These are phyloP conservation scores for Stigmatopora nigra DNA, from an alignment of 2,113 vertebrate genomes.

Conservation along the genomic window DNA sequence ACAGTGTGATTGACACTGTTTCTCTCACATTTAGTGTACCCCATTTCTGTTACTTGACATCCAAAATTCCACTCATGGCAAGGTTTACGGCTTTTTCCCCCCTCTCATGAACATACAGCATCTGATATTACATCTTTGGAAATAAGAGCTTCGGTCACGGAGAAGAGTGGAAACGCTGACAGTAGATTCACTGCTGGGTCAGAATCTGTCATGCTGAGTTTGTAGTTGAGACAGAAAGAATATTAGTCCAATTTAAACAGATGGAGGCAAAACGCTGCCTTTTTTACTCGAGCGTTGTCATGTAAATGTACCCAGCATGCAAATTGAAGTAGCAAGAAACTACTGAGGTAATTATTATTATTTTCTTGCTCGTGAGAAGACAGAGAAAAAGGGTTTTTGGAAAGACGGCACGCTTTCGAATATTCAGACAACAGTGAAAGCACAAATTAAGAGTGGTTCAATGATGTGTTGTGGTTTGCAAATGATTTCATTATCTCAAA, in stretches of 20 bases:
- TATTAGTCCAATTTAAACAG: background rate
- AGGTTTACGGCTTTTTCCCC: slow-evolving; percentile 20
- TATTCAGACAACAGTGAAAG: background rate
- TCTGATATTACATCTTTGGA: slow-evolving; percentile 48
- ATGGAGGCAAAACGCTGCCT: background rate
- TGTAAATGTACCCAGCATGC: background rate
- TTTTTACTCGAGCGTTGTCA: background rate
- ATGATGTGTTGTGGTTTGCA: background rate
- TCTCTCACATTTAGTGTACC: slow-evolving; percentile 27
- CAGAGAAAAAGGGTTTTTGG: background rate
- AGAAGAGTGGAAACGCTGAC: slow-evolving; percentile 36
- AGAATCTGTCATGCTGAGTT: slow-evolving; percentile 16
- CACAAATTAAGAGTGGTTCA: background rate
- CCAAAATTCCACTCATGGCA: slow-evolving; percentile 34
- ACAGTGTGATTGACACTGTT: slow-evolving; percentile 45
- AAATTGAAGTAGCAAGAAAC: slow-evolving; percentile 23
- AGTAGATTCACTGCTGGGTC: slow-evolving; percentile 21
- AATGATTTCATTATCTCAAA: background rate
- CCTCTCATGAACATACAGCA: slow-evolving; percentile 21
- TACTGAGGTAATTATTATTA: slow-evolving; percentile 4
- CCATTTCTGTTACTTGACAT: slow-evolving; percentile 34
- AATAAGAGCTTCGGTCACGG: slow-evolving; percentile 30
- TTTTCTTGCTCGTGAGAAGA: background rate
- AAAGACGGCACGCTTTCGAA: slow-evolving; percentile 11
- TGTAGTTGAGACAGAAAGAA: slow-evolving; percentile 10